Evolutionary conservation across 1,140 invertebrate species (phyloP), one percentile per base, ranked within the genome.

Genomic region (Brachionus rubens): DNA sequence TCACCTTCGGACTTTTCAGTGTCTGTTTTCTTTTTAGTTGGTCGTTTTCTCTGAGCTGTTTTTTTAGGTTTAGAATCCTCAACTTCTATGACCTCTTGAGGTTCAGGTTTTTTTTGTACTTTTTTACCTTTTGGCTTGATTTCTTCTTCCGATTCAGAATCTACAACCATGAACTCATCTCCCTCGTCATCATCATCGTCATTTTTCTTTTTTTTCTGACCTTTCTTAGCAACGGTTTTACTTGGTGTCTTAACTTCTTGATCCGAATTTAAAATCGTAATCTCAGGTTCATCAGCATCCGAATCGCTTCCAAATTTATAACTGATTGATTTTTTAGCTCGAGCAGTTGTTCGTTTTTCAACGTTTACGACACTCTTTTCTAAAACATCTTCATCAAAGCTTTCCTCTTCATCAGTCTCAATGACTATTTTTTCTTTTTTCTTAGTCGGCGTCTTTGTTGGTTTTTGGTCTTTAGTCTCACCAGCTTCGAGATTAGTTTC

Each of bases 301-400:
- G 68, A 72, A 2, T 48, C 46, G 9, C 50, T 46, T 6, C n/a
- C 40, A 41, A 50, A 50, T 21, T 72, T 72, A 41, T 72, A 72
- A 12, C 21, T 72, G 19, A 72, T 24, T 9, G 19, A 21, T 72
- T 72, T 72, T 72, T 41, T 48, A 14, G 68, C 68, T 30, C 68
- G 21, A 50, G 24, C 26, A 5, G 46, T 26, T 12, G 19, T 19
- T 48, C 68, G 46, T 48, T 19, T 43, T 43, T 65, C 59, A n/a
- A 21, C n/a, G 9, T 16, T 1, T 10, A 10, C 14, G 1, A 12
- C 68, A 40, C 28, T 36, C 50, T 72, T 36, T 16, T 72, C 30
- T 19, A 41, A 41, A 65, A 65, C 41, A 14, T 72, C 68, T 19
- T 72, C 68, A 50, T 72, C 68, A 54, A 72, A 72, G 30, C 68